A percentile compares a stretch with the other conserved stretches of the same genome.
phyloP scores from a whole-genome alignment of 2,113 vertebrate species.

The Eidolon helvum region DNA sequence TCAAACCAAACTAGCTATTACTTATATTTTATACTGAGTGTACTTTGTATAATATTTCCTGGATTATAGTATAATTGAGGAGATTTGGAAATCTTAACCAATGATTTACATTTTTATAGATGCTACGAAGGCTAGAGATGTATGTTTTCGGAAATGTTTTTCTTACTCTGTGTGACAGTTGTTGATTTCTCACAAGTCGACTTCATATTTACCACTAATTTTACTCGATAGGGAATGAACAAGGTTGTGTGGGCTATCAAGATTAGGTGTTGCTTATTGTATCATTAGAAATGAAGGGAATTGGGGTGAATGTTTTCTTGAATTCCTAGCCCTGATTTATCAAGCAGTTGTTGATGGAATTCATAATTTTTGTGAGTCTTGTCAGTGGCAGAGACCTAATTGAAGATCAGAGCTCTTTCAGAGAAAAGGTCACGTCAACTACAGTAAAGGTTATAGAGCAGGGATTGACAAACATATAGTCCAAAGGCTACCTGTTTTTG shows the following conservation, averaged over 20 bases:
- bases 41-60: background rate
- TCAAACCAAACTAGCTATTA: background rate
- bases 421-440: background rate
- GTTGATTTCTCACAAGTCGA: background rate
- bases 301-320: background rate
- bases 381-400: background rate
- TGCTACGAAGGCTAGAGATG: background rate
- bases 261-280: background rate
- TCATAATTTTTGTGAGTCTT: background rate
- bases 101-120: background rate
- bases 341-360: background rate
- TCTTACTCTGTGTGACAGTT: background rate
- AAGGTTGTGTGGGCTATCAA: background rate
- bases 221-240: background rate
- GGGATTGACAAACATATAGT: background rate
- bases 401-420: slow-evolving; percentile 17
- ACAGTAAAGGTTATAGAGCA: background rate
- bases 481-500: background rate
- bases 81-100: background rate
- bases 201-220: background rate
- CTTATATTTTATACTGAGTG: background rate
- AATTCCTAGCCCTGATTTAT: background rate
- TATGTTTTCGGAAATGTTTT: background rate
- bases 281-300: background rate
- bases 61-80: background rate